Percentiles rank a stretch among this genome's conserved stretches.
Evolutionary conservation across 2,797 vertebrate genomes (phyloP).

Genomic region (Spatula versicolor): DNA sequence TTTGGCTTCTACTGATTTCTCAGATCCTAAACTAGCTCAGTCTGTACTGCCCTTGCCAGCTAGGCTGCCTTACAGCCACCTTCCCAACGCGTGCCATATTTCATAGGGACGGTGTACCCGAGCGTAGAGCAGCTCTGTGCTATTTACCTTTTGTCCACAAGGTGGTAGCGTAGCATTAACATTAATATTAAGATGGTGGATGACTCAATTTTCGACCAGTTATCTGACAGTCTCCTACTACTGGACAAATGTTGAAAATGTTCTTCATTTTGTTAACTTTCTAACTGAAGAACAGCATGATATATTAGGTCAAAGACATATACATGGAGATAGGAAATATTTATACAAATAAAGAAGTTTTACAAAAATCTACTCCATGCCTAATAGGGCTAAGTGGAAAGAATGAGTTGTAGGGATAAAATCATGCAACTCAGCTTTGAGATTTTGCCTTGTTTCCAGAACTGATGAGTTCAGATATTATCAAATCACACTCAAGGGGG

Average conservation of each 20-base stretch:
- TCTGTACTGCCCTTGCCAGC: not conserved
- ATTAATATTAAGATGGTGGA: constrained; percentile 33
- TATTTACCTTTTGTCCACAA: constrained; percentile 71
- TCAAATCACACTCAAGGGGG: not conserved
- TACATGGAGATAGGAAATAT: not conserved
- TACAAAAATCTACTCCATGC: not conserved
- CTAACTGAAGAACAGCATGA: not conserved
- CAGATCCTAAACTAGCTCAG: not conserved
- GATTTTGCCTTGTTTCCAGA: not conserved
- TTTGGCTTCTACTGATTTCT: not conserved
- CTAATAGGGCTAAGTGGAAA: not conserved
- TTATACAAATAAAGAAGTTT: not conserved
- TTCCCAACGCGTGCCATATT: rapidly evolving
- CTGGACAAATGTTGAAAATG: not conserved
- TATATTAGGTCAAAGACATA: not conserved
- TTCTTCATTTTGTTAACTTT: not conserved
- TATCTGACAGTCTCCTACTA: not conserved
- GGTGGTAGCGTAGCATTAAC: constrained; percentile 76
- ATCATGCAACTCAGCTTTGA: not conserved
- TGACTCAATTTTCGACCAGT: not conserved
- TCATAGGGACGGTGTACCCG: not conserved
- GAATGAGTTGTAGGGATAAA: not conserved
- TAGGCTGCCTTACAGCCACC: not conserved
- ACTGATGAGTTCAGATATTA: not conserved
- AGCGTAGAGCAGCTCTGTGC: not conserved